These are phyloP conservation scores for Salarias fasciatus DNA, from an alignment of 2,797 vertebrate species.

Conservation along the genomic window DNA sequence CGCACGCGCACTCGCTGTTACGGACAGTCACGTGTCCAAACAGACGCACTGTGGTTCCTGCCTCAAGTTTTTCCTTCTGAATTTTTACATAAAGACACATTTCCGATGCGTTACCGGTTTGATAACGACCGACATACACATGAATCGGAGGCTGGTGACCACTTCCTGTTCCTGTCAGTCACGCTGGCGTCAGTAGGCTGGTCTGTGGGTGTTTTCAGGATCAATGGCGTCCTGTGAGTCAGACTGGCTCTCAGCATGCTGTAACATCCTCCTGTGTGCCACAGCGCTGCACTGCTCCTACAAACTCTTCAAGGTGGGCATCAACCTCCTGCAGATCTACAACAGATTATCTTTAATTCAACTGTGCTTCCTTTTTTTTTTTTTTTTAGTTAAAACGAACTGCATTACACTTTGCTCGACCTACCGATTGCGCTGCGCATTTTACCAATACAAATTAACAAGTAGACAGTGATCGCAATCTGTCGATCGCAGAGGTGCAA, in stretches of 20 bases:
- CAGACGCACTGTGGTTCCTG: neutral
- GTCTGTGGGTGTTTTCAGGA: slow-evolving; percentile 1
- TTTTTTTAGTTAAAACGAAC: too few relatives aligned
- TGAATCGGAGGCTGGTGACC: neutral
- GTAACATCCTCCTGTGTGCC: slow-evolving; percentile 56
- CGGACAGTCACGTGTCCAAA: neutral
- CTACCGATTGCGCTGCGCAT: too few relatives aligned
- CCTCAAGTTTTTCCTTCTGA: neutral
- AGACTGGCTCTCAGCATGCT: slow-evolving; percentile 49
- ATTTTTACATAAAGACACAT: neutral
- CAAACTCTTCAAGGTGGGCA: slow-evolving; percentile 79
- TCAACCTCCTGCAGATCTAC: too few relatives aligned
- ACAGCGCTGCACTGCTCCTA: slow-evolving; percentile 68
- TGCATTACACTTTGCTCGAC: too few relatives aligned
- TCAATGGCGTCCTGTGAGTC: slow-evolving; percentile 67
- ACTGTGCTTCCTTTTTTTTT: too few relatives aligned
- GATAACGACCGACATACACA: too few relatives aligned
- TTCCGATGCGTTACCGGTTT: too few relatives aligned
- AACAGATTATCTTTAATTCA: too few relatives aligned
- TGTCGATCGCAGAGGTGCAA: too few relatives aligned
- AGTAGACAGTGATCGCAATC: too few relatives aligned
- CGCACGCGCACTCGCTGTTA: neutral
- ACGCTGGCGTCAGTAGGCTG: neutral
- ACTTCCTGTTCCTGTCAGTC: neutral
- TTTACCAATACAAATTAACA: too few relatives aligned